A percentile compares a stretch with the other conserved stretches of the same genome.
These are phyloP conservation scores for Hipposideros armiger DNA, from an alignment of 2,113 vertebrate species.

Conservation along the genomic window DNA sequence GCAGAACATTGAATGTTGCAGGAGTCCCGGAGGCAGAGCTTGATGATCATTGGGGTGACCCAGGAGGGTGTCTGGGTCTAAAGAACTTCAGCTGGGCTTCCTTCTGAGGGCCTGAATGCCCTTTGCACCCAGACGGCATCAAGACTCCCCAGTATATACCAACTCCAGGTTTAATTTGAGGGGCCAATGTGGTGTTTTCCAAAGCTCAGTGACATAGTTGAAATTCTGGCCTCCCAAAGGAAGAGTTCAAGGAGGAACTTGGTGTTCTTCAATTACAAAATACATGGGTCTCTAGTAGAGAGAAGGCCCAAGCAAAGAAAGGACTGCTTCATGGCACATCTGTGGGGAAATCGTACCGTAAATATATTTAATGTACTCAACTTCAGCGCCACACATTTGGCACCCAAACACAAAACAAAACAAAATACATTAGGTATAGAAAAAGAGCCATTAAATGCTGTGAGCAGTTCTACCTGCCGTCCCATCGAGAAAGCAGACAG, in stretches of 20 bases:
- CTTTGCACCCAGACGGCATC: not conserved
- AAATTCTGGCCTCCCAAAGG: not conserved
- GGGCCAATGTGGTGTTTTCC: not conserved
- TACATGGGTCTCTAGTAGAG: not conserved
- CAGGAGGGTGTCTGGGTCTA: not conserved
- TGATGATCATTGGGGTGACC: not conserved
- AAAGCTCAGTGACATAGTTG: not conserved
- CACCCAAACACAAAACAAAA: constrained; percentile 20
- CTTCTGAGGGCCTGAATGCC: not conserved
- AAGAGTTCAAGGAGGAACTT: not conserved
- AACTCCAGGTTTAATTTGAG: not conserved
- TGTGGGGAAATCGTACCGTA: not conserved
- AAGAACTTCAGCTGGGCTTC: not conserved
- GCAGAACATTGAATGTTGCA: not conserved
- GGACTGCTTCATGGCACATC: not conserved
- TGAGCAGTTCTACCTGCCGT: not conserved
- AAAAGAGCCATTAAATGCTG: not conserved
- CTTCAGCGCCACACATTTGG: not conserved
- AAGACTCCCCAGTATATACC: not conserved
- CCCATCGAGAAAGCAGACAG: not conserved
- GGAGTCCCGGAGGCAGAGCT: not conserved
- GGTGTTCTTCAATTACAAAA: constrained; percentile 10
- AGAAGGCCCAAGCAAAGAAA: not conserved
- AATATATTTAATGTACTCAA: not conserved
- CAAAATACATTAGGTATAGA: not conserved